Percentiles rank a stretch among this genome's conserved stretches.
Evolutionary conservation across 2,113 vertebrate genomes (phyloP).

Genomic region (Lanius collurio): DNA sequence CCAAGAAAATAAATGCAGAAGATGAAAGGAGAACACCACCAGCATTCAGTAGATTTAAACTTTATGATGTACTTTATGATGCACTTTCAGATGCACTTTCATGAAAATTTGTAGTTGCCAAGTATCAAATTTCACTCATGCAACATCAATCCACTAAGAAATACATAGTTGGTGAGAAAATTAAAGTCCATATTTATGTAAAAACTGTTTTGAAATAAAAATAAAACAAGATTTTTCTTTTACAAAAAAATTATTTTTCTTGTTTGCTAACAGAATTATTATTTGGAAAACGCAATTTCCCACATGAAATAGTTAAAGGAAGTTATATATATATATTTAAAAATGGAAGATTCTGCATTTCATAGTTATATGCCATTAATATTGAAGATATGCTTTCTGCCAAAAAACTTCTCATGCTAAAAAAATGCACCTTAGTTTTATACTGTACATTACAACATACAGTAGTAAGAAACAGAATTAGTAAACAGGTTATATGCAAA

Average conservation of each 20-base stretch:
- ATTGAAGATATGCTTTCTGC: slow-evolving; percentile 61
- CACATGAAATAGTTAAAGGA: slow-evolving; percentile 50
- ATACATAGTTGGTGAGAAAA: slow-evolving; percentile 51
- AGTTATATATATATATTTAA: slow-evolving; percentile 75
- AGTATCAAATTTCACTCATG: slow-evolving; percentile 59
- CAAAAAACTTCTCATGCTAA: slow-evolving; percentile 86
- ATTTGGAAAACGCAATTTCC: slow-evolving; percentile 25
- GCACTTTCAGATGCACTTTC: not conserved
- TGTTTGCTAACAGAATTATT: slow-evolving; percentile 14
- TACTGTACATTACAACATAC: slow-evolving; percentile 85
- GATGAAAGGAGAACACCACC: not conserved
- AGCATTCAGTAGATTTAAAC: not conserved
- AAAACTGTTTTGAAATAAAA: slow-evolving; percentile 52
- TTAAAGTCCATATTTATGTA: slow-evolving; percentile 46
- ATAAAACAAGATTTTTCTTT: slow-evolving; percentile 27
- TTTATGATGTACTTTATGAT: not conserved
- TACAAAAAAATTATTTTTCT: not conserved
- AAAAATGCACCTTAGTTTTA: slow-evolving; percentile 77
- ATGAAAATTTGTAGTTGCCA: slow-evolving; percentile 45
- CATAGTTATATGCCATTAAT: slow-evolving; percentile 58
- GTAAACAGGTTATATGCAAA: slow-evolving; percentile 81
- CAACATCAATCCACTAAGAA: slow-evolving; percentile 55
- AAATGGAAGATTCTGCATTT: slow-evolving; percentile 74
- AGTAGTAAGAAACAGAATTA: slow-evolving; percentile 72
- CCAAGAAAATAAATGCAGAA: not conserved